Conservation (phyloP, 2,113 vertebrate species). For the Colossoma macropomum region DNA sequence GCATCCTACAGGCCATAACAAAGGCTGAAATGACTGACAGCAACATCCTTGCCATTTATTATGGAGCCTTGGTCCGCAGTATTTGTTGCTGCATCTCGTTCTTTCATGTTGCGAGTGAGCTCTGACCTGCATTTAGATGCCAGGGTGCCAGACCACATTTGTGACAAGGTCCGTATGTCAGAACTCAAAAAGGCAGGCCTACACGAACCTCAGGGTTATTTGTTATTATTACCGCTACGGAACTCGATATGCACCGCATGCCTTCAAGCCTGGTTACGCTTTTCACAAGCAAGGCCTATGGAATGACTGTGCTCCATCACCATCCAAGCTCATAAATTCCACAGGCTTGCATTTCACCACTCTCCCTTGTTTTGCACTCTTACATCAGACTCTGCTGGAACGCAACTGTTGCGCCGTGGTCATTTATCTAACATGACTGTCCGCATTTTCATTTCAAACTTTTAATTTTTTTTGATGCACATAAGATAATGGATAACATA, state of each 20-base stretch:
- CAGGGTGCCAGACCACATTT: background rate
- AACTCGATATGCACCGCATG: background rate
- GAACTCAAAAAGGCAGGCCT: background rate
- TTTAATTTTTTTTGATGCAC: background rate
- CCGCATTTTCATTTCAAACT: background rate
- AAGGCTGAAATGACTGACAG: background rate
- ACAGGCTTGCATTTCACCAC: background rate
- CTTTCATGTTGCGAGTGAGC: background rate
- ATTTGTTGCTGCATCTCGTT: background rate
- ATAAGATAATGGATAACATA: background rate
- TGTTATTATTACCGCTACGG: background rate
- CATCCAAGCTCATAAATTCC: constrained; percentile 16
- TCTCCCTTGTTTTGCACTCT: background rate
- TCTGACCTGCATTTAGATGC: background rate
- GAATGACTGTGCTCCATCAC: constrained; percentile 31
- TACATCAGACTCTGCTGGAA: background rate
- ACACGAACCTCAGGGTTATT: background rate
- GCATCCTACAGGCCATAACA: background rate
- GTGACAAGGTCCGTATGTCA: background rate
- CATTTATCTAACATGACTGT: background rate
- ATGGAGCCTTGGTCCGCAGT: background rate
- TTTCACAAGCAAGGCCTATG: constrained; percentile 23
- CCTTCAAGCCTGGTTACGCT: constrained; percentile 30
- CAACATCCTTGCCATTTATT: background rate
- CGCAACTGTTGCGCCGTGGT: background rate